Evolutionary conservation across 1,140 invertebrate species (phyloP), one percentile per base, ranked within the genome.

Genomic region (Limonius californicus): DNA sequence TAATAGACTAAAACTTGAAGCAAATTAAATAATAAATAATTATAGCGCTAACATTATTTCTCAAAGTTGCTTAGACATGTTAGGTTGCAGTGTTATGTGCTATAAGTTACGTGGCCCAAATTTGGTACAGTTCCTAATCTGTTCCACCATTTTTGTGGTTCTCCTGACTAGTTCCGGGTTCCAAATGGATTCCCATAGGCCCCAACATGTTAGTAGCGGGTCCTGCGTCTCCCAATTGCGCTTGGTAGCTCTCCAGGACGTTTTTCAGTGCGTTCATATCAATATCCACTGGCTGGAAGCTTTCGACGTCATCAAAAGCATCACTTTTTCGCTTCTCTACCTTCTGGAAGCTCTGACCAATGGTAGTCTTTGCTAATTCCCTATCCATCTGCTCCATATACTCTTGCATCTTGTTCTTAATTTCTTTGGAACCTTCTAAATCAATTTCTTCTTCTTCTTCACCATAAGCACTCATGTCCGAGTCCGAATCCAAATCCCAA

Each of bases 181-280:
- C 71, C 60, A 83, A 71, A 61, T 76, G 72, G 32, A 86, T 71
- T 39, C 86, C 87, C 80, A 92, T 84, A 14, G 86, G 84, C 43
- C 84, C 85, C 14, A 97, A 82, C 54, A 98, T 83, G 76, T 89
- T 95, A 64, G 90, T 89, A 1, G 90, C 85, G 3, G 95, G 94
- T 8, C 95, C 95, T 16, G 91, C 83, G 18, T 89, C 87, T 3
- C 89, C 90, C 66, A 89, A 82, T 76, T 98, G 92, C 59, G 87
- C 85, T 68, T 85, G 84, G 70, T 90, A 90, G 64, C 92, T 93
- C 74, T 91, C 85, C 64, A 93, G 78, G 66, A 95, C 88, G 75
- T 95, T 94, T 63, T 88, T 85, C 30, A 94, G 78, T 19, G 87
- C 83, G 68, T 87, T 90, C 60, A 89, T 80, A 74, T 92, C 86